Evolutionary conservation across 2,888 invertebrate species (phyloP).

Genomic region (Stegana nigrithorax): DNA sequence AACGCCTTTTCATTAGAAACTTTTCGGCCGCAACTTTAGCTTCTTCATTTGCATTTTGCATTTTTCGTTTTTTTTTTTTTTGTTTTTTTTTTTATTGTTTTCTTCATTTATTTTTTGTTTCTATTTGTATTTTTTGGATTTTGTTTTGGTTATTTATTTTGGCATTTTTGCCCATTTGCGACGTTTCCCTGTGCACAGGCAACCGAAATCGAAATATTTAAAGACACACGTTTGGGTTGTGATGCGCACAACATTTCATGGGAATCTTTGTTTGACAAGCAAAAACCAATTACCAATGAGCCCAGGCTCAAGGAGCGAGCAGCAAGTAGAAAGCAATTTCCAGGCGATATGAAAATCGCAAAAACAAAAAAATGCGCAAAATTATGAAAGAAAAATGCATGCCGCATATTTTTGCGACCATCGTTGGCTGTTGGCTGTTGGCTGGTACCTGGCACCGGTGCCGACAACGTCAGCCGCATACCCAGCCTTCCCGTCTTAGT

Average conservation of each 20-base stretch:
- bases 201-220: no score
- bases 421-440: slow-evolving; percentile 6
- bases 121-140: neutral
- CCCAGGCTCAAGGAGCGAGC: no score
- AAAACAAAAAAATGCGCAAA: no score
- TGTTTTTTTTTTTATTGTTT: neutral
- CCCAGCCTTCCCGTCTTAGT: neutral
- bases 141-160: neutral
- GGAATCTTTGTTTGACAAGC: no score
- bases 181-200: no score
- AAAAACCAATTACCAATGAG: no score
- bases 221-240: no score
- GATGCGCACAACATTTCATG: no score
- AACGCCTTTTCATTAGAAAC: no score
- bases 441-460: slow-evolving; percentile 51
- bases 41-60: slow-evolving; percentile 6
- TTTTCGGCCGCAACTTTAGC: neutral
- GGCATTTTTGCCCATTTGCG: no score
- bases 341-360: no score
- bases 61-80: neutral
- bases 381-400: slow-evolving; percentile 15
- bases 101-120: neutral
- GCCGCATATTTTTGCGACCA: slow-evolving; percentile 17
- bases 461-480: neutral
- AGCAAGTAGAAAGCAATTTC: no score